A percentile compares a stretch with the other conserved stretches of the same genome.
phyloP scores from a whole-genome alignment of 2,888 invertebrate genomes.

The Clitarchus hookeri region DNA sequence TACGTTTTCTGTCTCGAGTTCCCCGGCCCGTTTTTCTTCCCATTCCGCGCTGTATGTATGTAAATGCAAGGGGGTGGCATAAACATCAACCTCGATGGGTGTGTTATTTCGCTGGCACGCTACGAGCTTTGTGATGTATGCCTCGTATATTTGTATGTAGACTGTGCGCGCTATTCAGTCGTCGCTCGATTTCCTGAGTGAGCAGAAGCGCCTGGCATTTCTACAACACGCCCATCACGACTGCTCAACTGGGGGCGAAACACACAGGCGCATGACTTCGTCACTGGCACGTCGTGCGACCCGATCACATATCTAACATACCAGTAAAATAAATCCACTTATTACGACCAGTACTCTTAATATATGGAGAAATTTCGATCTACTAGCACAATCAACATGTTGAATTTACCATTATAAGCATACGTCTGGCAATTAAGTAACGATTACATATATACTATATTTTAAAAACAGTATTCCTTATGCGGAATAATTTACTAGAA shows the following conservation, averaged over 20 bases:
- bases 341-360: too few species aligned
- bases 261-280: background rate
- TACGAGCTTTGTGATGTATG: background rate
- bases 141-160: background rate
- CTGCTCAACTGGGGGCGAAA: background rate
- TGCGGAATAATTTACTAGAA: too few species aligned
- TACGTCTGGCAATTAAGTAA: too few species aligned
- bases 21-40: background rate
- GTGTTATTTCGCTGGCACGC: constrained; percentile 1
- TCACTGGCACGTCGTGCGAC: background rate
- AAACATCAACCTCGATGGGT: background rate
- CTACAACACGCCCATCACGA: background rate
- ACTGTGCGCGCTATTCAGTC: background rate
- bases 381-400: too few species aligned
- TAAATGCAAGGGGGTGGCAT: background rate
- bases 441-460: too few species aligned
- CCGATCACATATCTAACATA: too few species aligned
- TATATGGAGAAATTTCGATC: too few species aligned
- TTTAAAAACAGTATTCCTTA: too few species aligned
- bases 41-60: background rate
- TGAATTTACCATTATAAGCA: too few species aligned
- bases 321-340: too few species aligned
- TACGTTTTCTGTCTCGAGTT: background rate
- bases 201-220: background rate
- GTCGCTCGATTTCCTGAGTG: background rate